Evolutionary conservation across 2,888 invertebrate genomes (phyloP).

Genomic region (Campaea margaritaria): DNA sequence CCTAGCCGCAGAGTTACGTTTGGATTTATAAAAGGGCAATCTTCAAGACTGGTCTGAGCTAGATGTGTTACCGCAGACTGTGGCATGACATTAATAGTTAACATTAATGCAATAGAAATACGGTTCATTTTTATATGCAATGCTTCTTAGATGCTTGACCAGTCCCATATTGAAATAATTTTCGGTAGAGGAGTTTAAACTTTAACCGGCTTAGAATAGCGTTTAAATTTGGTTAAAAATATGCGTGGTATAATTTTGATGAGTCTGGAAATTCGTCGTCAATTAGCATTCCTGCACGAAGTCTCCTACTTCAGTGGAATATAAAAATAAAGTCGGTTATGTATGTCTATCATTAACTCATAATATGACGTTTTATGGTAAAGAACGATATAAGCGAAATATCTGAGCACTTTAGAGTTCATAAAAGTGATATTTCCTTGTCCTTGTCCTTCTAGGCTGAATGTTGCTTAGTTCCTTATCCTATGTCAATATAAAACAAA

Average conservation of each 20-base stretch:
- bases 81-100: conserved; percentile 15
- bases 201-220: conserved; percentile 36
- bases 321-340: conserved; percentile 49
- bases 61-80: conserved; percentile 61
- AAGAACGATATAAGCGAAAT: conserved; percentile 29
- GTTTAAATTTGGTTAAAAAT: conserved; percentile 39
- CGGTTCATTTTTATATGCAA: conserved; percentile 44
- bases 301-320: conserved; percentile 52
- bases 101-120: conserved; percentile 46
- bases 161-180: conserved; percentile 41
- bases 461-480: neutral
- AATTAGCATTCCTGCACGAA: conserved; percentile 67
- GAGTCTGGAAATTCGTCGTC: conserved; percentile 55
- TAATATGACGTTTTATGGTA: conserved; percentile 36
- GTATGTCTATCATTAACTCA: conserved; percentile 43
- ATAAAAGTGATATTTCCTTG: too few relatives aligned
- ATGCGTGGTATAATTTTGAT: conserved; percentile 50
- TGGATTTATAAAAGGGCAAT: conserved; percentile 61
- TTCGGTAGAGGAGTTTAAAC: conserved; percentile 34
- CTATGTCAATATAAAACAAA: too few relatives aligned
- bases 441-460: neutral
- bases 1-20: conserved; percentile 36
- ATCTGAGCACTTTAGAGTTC: neutral
- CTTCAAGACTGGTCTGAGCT: conserved; percentile 61
- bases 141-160: conserved; percentile 37